Percentiles rank a stretch among this genome's conserved stretches.
These are phyloP conservation scores for Astropecten irregularis DNA, from an alignment of 53 echinoderm and acorn worm genomes.

Conservation along the genomic window DNA sequence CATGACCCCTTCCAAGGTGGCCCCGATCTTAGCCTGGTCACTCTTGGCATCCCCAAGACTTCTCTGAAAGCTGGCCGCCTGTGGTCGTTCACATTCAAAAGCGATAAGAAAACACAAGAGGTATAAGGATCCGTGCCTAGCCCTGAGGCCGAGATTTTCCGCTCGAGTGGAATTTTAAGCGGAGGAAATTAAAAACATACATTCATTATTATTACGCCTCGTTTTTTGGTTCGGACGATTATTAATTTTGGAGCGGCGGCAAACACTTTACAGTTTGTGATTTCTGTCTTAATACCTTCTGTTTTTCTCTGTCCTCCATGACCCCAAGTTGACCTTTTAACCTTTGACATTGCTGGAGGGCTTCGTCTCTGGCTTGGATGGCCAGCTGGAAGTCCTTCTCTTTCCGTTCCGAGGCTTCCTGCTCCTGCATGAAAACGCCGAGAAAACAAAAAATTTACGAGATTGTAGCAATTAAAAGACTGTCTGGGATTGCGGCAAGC, in stretches of 20 bases:
- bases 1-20: slow-evolving; percentile 89
- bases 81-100: not conserved
- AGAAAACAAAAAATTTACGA: not conserved
- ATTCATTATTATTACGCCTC: not conserved
- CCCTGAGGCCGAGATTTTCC: too few species aligned
- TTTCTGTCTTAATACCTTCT: too few species aligned
- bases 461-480: too few species aligned
- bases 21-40: slow-evolving; percentile 82
- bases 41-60: slow-evolving; percentile 76
- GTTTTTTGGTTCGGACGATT: too few species aligned
- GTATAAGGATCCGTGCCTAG: too few species aligned
- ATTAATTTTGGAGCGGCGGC: too few species aligned
- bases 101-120: not conserved
- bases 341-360: slow-evolving; percentile 61
- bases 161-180: not conserved
- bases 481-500: not conserved
- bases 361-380: slow-evolving; percentile 80
- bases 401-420: slow-evolving; percentile 57
- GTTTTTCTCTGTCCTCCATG: slow-evolving; percentile 68
- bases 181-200: not conserved
- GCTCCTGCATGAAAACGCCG: slow-evolving; percentile 58
- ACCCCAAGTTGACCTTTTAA: slow-evolving; percentile 66
- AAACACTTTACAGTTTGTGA: too few species aligned
- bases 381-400: slow-evolving; percentile 84
- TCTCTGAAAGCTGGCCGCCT: slow-evolving; percentile 75